A percentile compares a stretch with the other conserved stretches of the same genome.
Conservation (phyloP, 64 coral and sea anemone genomes). For the Stylophora pistillata region DNA sequence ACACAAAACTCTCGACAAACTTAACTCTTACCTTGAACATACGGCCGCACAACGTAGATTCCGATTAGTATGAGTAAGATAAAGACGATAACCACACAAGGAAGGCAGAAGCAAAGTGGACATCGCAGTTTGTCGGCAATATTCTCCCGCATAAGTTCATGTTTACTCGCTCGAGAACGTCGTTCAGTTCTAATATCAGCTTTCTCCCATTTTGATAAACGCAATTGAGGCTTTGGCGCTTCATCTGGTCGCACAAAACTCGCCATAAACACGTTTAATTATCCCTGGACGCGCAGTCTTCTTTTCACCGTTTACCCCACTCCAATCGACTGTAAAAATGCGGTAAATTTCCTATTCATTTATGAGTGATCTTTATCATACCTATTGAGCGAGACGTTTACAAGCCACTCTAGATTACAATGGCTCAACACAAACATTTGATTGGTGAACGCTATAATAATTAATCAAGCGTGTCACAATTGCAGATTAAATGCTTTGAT, state of each 20-base stretch:
- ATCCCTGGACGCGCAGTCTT: not conserved
- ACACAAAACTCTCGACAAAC: too few species aligned
- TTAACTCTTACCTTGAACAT: slow-evolving; percentile 56
- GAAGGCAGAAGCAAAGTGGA: slow-evolving; percentile 88
- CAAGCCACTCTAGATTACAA: slow-evolving; percentile 4
- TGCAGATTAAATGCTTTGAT: not conserved
- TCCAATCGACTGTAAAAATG: not conserved
- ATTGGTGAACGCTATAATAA: slow-evolving; percentile 9
- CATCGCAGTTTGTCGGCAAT: slow-evolving; percentile 81
- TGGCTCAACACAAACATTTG: slow-evolving; percentile 9
- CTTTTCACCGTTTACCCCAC: not conserved
- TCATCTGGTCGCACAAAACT: slow-evolving; percentile 80
- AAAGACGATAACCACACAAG: slow-evolving; percentile 74
- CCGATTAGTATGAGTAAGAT: slow-evolving; percentile 87
- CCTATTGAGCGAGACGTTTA: not conserved
- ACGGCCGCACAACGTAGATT: slow-evolving; percentile 76
- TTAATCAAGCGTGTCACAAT: slow-evolving; percentile 21
- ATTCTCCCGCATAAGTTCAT: slow-evolving; percentile 74
- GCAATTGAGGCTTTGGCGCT: not conserved
- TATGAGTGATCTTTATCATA: not conserved
- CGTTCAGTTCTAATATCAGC: slow-evolving; percentile 63
- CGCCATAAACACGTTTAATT: slow-evolving; percentile 35
- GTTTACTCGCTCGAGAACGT: slow-evolving; percentile 61
- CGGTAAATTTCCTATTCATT: slow-evolving; percentile 12
- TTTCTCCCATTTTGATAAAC: slow-evolving; percentile 82